Evolutionary conservation across 2,113 vertebrate species (phyloP).

Genomic region (Sinocyclocheilus maitianheensis): DNA sequence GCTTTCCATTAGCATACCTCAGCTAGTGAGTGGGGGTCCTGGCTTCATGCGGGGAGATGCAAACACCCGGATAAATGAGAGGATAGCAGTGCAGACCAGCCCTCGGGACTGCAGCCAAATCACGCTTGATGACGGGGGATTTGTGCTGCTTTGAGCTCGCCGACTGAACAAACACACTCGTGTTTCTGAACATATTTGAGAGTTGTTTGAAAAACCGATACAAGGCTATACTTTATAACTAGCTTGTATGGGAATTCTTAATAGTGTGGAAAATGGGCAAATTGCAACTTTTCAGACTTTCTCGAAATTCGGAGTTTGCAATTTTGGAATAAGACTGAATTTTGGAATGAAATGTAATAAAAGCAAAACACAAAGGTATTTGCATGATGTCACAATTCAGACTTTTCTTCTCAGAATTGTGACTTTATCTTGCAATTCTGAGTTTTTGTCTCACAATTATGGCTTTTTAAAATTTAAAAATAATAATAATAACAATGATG

Average conservation of each 20-base stretch:
- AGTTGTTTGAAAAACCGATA: conserved; percentile 14
- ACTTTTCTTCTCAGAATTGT: no score
- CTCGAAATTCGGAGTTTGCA: no score
- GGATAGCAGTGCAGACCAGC: conserved; percentile 59
- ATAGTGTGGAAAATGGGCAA: neutral
- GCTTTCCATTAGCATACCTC: conserved; percentile 77
- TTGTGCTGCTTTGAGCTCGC: conserved; percentile 39
- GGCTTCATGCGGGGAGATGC: conserved; percentile 66
- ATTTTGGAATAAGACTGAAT: no score
- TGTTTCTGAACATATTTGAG: conserved; percentile 23
- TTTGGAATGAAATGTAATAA: no score
- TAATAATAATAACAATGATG: no score
- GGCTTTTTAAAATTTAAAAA: no score
- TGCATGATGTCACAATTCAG: no score
- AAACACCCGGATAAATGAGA: conserved; percentile 68
- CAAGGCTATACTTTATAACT: neutral
- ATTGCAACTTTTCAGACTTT: neutral
- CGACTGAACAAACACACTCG: conserved; percentile 49
- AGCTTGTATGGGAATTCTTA: neutral
- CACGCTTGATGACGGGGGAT: conserved; percentile 65
- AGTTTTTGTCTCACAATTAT: no score
- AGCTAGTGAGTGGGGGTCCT: conserved; percentile 63
- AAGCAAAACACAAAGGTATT: no score
- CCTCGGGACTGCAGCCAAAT: conserved; percentile 53
- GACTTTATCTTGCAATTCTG: no score